phyloP scores from a whole-genome alignment of 1,140 invertebrate species.

The Pogonognathellus flavescens region DNA sequence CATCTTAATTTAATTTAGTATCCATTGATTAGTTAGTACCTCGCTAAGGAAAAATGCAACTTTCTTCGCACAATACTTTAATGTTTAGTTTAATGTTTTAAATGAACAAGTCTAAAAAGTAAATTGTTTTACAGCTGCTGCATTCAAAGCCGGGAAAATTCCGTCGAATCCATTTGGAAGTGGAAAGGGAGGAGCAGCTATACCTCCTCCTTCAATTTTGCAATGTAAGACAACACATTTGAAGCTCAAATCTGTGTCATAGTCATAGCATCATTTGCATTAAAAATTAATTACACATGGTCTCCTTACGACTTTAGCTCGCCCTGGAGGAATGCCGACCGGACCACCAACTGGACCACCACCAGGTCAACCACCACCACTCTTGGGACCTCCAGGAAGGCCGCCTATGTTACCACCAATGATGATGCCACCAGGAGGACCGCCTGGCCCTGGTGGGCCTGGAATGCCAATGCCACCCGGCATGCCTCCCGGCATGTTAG shows the following conservation, averaged over 20 bases:
- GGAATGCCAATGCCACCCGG: conserved; percentile 60
- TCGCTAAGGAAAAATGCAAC: no score
- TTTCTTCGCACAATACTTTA: no score
- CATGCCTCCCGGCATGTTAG: conserved; percentile 63
- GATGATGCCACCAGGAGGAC: conserved; percentile 56
- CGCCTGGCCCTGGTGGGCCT: conserved; percentile 54
- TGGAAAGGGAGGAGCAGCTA: conserved; percentile 75
- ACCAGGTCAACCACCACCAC: conserved; percentile 66
- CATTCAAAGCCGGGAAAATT: conserved; percentile 96
- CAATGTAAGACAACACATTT: conserved; percentile 50
- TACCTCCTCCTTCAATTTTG: conserved; percentile 78
- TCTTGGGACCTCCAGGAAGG: conserved; percentile 64
- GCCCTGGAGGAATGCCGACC: conserved; percentile 61
- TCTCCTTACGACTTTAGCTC: conserved; percentile 49
- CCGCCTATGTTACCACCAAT: conserved; percentile 49
- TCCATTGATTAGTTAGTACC: no score
- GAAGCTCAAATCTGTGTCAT: background rate
- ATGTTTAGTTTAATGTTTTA: conserved; percentile 37
- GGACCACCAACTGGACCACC: conserved; percentile 63
- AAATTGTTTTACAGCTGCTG: conserved; percentile 76
- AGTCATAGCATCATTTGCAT: background rate
- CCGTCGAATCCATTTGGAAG: conserved; percentile 86
- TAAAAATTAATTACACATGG: background rate
- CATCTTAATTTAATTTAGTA: no score
- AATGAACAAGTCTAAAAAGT: conserved; percentile 30